These are phyloP conservation scores for Chymomyza amoena DNA, from an alignment of 2,888 invertebrate species.

Conservation along the genomic window DNA sequence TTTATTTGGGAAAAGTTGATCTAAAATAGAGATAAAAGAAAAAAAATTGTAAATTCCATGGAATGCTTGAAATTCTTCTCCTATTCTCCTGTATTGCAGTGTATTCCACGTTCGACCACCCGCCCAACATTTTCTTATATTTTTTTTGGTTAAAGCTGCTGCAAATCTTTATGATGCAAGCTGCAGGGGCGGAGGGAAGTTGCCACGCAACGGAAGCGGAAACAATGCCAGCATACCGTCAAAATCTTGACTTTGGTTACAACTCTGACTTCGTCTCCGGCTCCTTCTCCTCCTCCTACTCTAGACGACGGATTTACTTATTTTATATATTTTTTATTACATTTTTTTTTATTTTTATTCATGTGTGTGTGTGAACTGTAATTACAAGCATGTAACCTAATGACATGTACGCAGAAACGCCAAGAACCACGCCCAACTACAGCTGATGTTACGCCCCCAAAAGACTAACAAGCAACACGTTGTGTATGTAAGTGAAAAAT, in stretches of 20 bases:
- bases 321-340: not conserved
- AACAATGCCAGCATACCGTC: not conserved
- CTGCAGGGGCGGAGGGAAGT: too few relatives aligned
- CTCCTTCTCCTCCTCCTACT: not conserved
- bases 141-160: not conserved
- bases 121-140: too few relatives aligned
- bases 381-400: constrained; percentile 69
- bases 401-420: constrained; percentile 45
- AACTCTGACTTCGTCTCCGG: not conserved
- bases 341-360: constrained; percentile 9
- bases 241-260: not conserved
- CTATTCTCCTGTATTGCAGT: too few relatives aligned
- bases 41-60: too few relatives aligned
- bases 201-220: not conserved
- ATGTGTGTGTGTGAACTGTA: constrained; percentile 58
- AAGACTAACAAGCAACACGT: not conserved
- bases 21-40: too few relatives aligned
- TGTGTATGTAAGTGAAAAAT: constrained; percentile 52
- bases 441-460: not conserved
- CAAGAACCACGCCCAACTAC: not conserved
- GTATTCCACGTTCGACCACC: too few relatives aligned
- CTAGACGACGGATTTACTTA: not conserved
- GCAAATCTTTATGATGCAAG: not conserved
- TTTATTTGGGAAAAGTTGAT: too few relatives aligned
- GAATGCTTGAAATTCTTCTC: too few relatives aligned